Evolutionary conservation across 2,797 vertebrate genomes (phyloP), one percentile per base, ranked within the genome.

Genomic region (Chelonia mydas): DNA sequence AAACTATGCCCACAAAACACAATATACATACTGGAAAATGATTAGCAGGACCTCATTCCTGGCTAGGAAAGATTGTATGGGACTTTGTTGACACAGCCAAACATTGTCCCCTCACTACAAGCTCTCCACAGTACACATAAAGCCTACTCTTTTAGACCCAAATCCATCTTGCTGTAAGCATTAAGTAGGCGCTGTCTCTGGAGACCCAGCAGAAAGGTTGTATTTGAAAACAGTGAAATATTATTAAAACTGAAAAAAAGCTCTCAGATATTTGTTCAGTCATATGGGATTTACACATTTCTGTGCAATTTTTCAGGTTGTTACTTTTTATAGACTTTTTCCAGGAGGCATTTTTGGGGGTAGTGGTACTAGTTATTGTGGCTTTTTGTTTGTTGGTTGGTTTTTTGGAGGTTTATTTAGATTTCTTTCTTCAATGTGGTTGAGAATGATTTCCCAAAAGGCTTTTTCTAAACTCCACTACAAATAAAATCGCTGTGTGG

Each of bases 201-300:
- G 90, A 55, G 90, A 90, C 5, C 76, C 49, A 0, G 31, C 47
- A 4, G 12, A 92, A 81, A 81, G 37, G 41, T 86, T 94, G 80
- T 83, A 19, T 21, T 28, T 83, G 74, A 94, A 88, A 95, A 72
- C 79, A 81, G 90, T 72, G 79, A 90, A 87, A 91, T 45, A n/a
- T 2, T 31, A 91, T 83, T 79, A 23, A 95, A 88, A n/a, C 28
- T 53, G 78, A 83, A 92, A 90, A 4, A 86, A 59, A 90, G 3
- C 54, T 59, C 89, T 86, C 85, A 89, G 84, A 83, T 21, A 45
- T 53, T 77, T 87, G 31, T 47, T 84, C 85, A 55, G 17, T 10
- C 47, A 33, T 53, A 80, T 25, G 50, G 21, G 78, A 80, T 53
- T 37, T 80, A 76, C 50, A 51, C 83, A 87, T 51, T 76, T 61